A percentile compares a stretch with the other conserved stretches of the same genome.
Conservation (phyloP, 2,113 vertebrate species). For the Platysternon megacephalum region DNA sequence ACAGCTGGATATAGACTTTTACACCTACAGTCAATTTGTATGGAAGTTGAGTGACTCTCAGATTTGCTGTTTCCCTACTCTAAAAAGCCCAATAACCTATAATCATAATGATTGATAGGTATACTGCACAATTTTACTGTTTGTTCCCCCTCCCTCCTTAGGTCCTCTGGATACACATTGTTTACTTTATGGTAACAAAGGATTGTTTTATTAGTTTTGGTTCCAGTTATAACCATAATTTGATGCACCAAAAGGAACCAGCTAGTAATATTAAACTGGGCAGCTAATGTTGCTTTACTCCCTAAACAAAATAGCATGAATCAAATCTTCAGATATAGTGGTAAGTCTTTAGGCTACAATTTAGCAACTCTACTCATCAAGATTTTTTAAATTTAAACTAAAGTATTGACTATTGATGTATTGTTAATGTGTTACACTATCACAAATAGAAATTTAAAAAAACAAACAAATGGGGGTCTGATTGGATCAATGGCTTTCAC, state of each 20-base stretch:
- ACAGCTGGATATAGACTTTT: not conserved
- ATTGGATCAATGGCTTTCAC: not conserved
- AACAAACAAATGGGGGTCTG: not conserved
- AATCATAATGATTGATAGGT: conserved; percentile 7
- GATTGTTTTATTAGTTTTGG: not conserved
- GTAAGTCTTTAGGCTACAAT: not conserved
- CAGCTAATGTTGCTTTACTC: not conserved
- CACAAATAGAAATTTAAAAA: not conserved
- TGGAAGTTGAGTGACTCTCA: conserved; percentile 5
- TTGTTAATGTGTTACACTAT: not conserved
- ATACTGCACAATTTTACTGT: not conserved
- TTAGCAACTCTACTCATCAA: not conserved
- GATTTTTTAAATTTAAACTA: not conserved
- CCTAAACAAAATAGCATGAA: not conserved
- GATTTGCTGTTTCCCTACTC: not conserved
- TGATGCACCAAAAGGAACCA: conserved; percentile 7
- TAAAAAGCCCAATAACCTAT: too few species aligned
- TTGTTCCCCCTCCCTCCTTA: not conserved
- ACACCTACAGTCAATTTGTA: not conserved
- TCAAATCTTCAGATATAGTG: not conserved
- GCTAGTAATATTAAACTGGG: not conserved
- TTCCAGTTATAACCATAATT: conserved; percentile 7
- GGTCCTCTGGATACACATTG: not conserved
- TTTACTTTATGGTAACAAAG: not conserved
- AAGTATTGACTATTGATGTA: not conserved